Base-by-base conservation (phyloP, 2,888 invertebrate species). In the Meteorus cinctellus region DNA sequence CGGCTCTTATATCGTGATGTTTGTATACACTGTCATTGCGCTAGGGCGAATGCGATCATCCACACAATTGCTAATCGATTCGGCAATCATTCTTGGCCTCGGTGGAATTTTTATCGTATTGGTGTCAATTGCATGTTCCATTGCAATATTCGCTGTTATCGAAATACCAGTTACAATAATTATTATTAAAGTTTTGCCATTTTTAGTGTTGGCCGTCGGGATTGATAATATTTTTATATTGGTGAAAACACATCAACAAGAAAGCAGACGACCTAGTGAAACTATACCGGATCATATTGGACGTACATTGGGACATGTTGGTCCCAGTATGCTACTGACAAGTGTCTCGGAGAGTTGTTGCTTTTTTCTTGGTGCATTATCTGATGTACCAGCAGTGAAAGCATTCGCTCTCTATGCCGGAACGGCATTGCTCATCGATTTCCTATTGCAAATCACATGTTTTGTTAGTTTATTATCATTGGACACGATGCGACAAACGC, bases 171-270 rank as follows among this genome's bases (percentile, higher is more conserved):
- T 98, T 0, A 98, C 99, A 0, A 91, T 99, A 73, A 99, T 99
- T 88, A 98, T 99, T 83, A 96, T 99, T 60, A 99, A 99, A 91
- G 98, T 99, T 4, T 97, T 99, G 79, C 99, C 99, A 0, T 99
- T 99, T 92, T 91, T 99, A 74, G 98, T 99, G 36, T 91, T 99
- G 81, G 98, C 99, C 3, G 98, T 99, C 1, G 99, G 99, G 1
- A 98, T 99, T 0, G 99, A 99, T 91, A 99, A 99, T 88, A 98
- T 99, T 86, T 99, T 99, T 90, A 98, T 99, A 82, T 92, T 99
- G 72, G 98, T 99, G 68, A 98, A 99, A 91, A 96, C 97, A 0
- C 96, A 95, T 89, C 96, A 98, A 91, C 90, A 98, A 62, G 96
- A 96, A 86, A 91, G 91, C 1, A 91, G 94, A 45, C 91, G 93